Evolutionary conservation across 2,113 vertebrate species (phyloP), one percentile per base, ranked within the genome.

Genomic region (Alligator mississippiensis): DNA sequence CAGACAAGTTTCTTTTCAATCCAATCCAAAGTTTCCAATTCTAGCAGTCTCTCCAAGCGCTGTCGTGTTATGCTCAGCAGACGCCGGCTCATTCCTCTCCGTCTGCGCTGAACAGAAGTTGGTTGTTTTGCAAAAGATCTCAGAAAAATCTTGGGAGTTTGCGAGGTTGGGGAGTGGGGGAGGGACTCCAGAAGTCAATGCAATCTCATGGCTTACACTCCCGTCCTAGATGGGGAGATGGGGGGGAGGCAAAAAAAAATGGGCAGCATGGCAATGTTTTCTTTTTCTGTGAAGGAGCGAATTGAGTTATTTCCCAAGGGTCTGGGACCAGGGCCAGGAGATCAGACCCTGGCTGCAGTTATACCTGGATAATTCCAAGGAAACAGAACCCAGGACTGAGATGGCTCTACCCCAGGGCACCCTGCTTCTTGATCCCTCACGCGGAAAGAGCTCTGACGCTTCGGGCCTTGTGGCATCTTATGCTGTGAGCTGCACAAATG

Each of bases 161-260:
- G 47, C 47, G 19, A 0, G 2, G 55, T n/a, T 0, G 2, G 27
- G 22, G 34, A 58, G 3, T 2, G 7, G 25, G n/a, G 11, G 82
- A 5, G 55, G n/a, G 38, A 27, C 61, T 90, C 60, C 34, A 61
- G 34, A 47, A 82, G n/a, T 27, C 38, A 14, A n/a, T 59, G 22
- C 27, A 59, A 60, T 66, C 38, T 66, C 24, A 76, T 9, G 25
- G 59, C 47, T 59, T 38, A 47, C 66, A 27, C 62, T 66, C 11
- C 70, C 15, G 10, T 64, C 28, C 16, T 9, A 70, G 30, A 60
- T 8, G 72, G 28, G 18, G 58, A 64, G 19, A 24, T 54, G 58
- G 13, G 27, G 76, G 80, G 28, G 55, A 25, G 24, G 6, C 21
- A 47, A 9, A 70, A 47, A 47, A 47, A 47, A 47, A 47, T 3